These are phyloP conservation scores for Lithobates sylvaticus DNA, from an alignment of 2,797 vertebrate genomes.

Conservation along the genomic window DNA sequence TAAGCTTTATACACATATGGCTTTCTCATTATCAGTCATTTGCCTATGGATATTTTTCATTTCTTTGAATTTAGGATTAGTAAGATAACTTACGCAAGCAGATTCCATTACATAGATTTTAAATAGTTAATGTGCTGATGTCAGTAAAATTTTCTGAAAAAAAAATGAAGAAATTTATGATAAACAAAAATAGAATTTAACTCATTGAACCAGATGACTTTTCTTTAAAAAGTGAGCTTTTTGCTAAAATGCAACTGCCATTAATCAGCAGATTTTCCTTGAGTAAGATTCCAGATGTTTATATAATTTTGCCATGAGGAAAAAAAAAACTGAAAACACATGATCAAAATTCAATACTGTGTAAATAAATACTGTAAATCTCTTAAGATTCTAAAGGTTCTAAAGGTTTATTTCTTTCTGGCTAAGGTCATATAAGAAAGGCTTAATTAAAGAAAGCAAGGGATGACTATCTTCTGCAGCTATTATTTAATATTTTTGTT, in stretches of 20 bases:
- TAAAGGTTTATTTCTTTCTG: too few relatives aligned
- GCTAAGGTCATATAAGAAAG: too few relatives aligned
- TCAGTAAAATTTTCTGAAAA: background rate
- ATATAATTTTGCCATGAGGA: background rate
- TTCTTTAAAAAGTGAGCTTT: background rate
- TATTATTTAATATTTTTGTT: too few relatives aligned
- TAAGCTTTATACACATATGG: background rate
- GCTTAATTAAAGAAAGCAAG: too few relatives aligned
- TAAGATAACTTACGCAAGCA: background rate
- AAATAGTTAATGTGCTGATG: background rate
- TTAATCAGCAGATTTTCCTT: background rate
- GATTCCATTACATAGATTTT: background rate
- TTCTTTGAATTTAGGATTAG: background rate
- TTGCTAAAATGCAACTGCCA: background rate
- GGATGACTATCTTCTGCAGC: too few relatives aligned
- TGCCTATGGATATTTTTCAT: conserved; percentile 2
- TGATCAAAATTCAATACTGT: too few relatives aligned
- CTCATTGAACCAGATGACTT: background rate
- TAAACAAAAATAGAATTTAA: background rate
- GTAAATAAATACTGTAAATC: too few relatives aligned
- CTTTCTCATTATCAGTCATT: conserved; percentile 18
- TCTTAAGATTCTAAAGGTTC: too few relatives aligned
- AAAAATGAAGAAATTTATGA: background rate
- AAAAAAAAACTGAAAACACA: background rate
- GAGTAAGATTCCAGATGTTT: background rate